Evolutionary conservation across 2,888 invertebrate genomes (phyloP).

Genomic region (Synanthedon vespiformis): DNA sequence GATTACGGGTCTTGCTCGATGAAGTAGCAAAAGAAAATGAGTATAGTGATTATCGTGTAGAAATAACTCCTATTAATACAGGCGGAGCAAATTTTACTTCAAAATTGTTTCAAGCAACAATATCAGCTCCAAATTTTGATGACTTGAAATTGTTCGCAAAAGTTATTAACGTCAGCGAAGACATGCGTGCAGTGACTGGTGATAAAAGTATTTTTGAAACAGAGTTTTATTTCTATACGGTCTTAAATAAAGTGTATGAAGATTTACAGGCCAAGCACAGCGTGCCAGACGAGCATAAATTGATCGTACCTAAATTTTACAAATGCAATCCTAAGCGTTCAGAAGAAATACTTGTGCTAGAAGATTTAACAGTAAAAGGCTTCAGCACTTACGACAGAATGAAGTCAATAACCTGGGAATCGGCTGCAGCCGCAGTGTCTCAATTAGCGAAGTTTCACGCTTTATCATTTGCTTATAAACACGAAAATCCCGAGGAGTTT

Average conservation of each 20-base stretch:
- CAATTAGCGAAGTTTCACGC: slow-evolving; percentile 33
- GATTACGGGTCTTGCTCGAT: slow-evolving; percentile 12
- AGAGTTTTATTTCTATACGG: slow-evolving; percentile 3
- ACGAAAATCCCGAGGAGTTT: slow-evolving; percentile 22
- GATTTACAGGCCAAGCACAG: slow-evolving; percentile 7
- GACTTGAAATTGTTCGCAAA: slow-evolving; percentile 31
- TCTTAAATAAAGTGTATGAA: slow-evolving; percentile 1
- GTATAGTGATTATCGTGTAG: slow-evolving; percentile 14
- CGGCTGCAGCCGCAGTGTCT: slow-evolving; percentile 19
- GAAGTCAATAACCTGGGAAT: slow-evolving; percentile 21
- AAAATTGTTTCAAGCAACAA: slow-evolving; percentile 13
- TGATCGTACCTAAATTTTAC: slow-evolving; percentile 13
- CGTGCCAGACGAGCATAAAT: slow-evolving; percentile 5
- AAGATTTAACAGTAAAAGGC: slow-evolving; percentile 19
- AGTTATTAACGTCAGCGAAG: slow-evolving; percentile 27
- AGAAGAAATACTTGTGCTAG: slow-evolving; percentile 18
- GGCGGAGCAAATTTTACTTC: slow-evolving; percentile 31
- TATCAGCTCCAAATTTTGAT: slow-evolving; percentile 10
- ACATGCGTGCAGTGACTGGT: slow-evolving; percentile 15
- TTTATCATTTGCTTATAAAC: slow-evolving; percentile 25
- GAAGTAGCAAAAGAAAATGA: slow-evolving; percentile 21
- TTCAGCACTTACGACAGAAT: slow-evolving; percentile 23
- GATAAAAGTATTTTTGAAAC: slow-evolving; percentile 6
- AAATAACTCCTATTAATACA: slow-evolving; percentile 14
- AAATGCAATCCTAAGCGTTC: slow-evolving; percentile 7